These are phyloP conservation scores for Philonicus albiceps DNA, from an alignment of 2,888 invertebrate genomes.

Conservation along the genomic window DNA sequence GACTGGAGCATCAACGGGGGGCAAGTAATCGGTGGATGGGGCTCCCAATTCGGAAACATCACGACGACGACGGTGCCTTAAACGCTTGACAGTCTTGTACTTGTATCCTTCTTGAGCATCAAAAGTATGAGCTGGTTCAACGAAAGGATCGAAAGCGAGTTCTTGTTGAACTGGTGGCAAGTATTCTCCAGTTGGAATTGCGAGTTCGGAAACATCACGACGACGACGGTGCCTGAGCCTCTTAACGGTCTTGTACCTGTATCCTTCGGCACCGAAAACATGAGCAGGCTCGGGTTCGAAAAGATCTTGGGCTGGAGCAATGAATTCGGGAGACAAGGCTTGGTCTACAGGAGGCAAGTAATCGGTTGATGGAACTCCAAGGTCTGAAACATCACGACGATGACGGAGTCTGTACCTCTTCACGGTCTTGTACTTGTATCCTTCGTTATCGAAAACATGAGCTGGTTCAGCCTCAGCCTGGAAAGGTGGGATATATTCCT, in stretches of 20 bases:
- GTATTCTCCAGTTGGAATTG: slow-evolving; percentile 13
- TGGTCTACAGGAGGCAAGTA: slow-evolving; percentile 16
- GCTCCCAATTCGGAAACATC: neutral
- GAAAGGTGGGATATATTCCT: slow-evolving; percentile 3
- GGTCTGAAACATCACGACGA: slow-evolving; percentile 25
- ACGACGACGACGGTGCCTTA: slow-evolving; percentile 9
- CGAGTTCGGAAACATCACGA: slow-evolving; percentile 16
- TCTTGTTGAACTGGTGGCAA: slow-evolving; percentile 18
- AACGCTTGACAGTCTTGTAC: slow-evolving; percentile 5
- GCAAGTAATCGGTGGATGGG: slow-evolving; percentile 15
- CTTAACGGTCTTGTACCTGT: slow-evolving; percentile 16
- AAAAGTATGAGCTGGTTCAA: neutral
- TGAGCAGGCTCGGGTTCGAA: neutral
- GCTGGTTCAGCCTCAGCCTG: neutral
- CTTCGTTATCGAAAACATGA: slow-evolving; percentile 1
- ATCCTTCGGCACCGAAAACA: neutral
- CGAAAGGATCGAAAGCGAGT: neutral
- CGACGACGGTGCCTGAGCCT: slow-evolving; percentile 3
- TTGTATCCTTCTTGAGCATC: neutral
- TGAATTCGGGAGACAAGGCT: neutral
- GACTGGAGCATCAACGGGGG: neutral
- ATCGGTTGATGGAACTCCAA: slow-evolving; percentile 5
- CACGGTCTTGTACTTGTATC: neutral
- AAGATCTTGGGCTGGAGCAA: neutral
- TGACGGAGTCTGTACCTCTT: neutral